Conservation (phyloP, 2,797 vertebrate species). For the Florisuga fusca region DNA sequence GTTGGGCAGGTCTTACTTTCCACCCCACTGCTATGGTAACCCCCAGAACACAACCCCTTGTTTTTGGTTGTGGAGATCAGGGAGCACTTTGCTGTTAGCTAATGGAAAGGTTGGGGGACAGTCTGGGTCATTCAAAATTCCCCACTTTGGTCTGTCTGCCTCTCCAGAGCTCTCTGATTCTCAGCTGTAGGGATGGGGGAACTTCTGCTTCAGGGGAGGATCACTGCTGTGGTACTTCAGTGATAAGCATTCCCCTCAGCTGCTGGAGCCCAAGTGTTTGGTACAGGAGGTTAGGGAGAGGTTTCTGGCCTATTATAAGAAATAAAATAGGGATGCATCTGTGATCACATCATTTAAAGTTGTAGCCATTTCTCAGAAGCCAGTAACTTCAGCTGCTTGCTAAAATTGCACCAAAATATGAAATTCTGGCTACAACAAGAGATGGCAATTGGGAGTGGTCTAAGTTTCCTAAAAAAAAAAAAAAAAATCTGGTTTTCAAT, state of each 20-base stretch:
- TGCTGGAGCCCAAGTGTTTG: neutral
- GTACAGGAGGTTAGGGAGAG: neutral
- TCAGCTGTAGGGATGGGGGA: neutral
- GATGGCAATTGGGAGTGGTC: neutral
- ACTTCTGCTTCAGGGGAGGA: neutral
- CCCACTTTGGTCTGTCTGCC: neutral
- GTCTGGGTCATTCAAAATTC: rapidly evolving
- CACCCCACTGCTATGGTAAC: neutral
- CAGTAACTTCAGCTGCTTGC: neutral
- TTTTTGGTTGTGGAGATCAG: neutral
- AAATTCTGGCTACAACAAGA: neutral
- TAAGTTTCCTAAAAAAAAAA: neutral
- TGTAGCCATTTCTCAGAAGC: neutral
- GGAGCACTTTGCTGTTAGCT: neutral
- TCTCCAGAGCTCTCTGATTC: neutral
- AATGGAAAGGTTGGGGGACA: neutral
- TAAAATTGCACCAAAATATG: neutral
- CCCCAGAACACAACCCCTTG: neutral
- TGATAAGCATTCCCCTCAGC: neutral
- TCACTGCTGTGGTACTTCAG: neutral
- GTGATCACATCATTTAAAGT: neutral
- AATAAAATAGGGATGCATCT: neutral
- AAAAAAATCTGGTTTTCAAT: neutral
- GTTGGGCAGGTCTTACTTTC: neutral
- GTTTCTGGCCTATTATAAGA: neutral